Base-by-base conservation (phyloP, 2,113 vertebrate species). In the Aramus guarauna region DNA sequence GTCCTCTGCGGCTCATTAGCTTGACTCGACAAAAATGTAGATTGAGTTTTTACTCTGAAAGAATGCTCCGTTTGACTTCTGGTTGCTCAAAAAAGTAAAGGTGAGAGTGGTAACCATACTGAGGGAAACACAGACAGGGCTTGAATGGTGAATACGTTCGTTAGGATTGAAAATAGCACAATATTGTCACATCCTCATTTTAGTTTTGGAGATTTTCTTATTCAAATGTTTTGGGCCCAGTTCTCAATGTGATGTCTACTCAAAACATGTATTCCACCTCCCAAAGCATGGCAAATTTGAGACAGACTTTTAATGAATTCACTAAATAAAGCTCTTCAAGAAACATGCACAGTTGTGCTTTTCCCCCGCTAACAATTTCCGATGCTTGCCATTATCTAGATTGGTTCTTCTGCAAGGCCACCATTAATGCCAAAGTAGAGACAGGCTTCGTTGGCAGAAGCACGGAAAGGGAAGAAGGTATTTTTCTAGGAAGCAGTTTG, bases 31-130 rank as follows among this genome's bases (percentile, higher is more conserved):
- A 60, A 9, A 85, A 55, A 41, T 6, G 13, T 15, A 15, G 6
- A 27, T 55, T 0, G 17, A 41, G 37, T 17, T 74, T 88, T 66
- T 62, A 2, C 20, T 18, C 24, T 23, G 64, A 48, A 69, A 36
- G 34, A 56, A 34, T 10, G 5, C 9, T 4, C 21, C 0, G 0
- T 45, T 73, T 37, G 83, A 78, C 23, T 86, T 84, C 5, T 47
- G 39, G 18, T 39, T 86, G 39, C 16, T n/a, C 11, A 4, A 6
- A 24, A 59, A 73, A 3, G 2, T 64, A 4, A 60, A 9, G 32
- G 9, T 50, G 29, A 6, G 27, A 3, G 23, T 2, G 29, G 39
- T 23, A 21, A 52, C 0, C 3, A 1, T 17, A 4, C 1, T 9
- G 59, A 50, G 67, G 76, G 56, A 74, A 55, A 34, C 15, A 3